A percentile compares a stretch with the other conserved stretches of the same genome.
Evolutionary conservation across 2,113 vertebrate genomes (phyloP).

Genomic region (Nettapus auritus): DNA sequence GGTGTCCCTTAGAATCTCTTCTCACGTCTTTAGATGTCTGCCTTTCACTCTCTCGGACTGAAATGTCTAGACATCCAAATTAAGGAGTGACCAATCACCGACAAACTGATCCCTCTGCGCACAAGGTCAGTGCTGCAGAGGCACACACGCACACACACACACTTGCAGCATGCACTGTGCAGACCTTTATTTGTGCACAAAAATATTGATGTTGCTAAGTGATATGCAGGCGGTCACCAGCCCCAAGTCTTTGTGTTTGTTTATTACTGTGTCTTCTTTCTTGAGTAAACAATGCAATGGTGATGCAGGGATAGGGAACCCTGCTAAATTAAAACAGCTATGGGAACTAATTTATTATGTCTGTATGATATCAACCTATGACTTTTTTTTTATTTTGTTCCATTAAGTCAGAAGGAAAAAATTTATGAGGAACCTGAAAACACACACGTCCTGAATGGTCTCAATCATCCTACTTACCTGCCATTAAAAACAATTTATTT

Average conservation of each 20-base stretch:
- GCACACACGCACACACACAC: not conserved
- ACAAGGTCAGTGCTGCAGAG: constrained; percentile 63
- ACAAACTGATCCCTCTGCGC: constrained; percentile 35
- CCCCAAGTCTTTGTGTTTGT: constrained; percentile 63
- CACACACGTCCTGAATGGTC: not conserved
- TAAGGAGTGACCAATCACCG: constrained; percentile 72
- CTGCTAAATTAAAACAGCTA: constrained; percentile 34
- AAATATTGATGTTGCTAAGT: constrained; percentile 84
- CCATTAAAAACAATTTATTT: not conserved
- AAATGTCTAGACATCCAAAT: constrained; percentile 79
- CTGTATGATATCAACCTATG: constrained; percentile 25
- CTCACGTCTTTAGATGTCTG: constrained; percentile 74
- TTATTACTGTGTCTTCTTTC: constrained; percentile 45
- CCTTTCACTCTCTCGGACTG: constrained; percentile 52
- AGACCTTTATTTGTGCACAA: constrained; percentile 75
- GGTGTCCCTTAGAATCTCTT: constrained; percentile 68
- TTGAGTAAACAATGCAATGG: constrained; percentile 63
- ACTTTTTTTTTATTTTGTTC: constrained; percentile 1
- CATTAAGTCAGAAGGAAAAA: constrained; percentile 20
- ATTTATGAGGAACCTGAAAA: constrained; percentile 10
- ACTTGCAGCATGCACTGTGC: constrained; percentile 3
- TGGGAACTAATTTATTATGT: constrained; percentile 50
- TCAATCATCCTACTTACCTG: not conserved
- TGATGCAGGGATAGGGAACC: constrained; percentile 21
- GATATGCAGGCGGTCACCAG: constrained; percentile 45